Base-by-base conservation (phyloP, 2,888 invertebrate species). In the Parnassius smintheus region DNA sequence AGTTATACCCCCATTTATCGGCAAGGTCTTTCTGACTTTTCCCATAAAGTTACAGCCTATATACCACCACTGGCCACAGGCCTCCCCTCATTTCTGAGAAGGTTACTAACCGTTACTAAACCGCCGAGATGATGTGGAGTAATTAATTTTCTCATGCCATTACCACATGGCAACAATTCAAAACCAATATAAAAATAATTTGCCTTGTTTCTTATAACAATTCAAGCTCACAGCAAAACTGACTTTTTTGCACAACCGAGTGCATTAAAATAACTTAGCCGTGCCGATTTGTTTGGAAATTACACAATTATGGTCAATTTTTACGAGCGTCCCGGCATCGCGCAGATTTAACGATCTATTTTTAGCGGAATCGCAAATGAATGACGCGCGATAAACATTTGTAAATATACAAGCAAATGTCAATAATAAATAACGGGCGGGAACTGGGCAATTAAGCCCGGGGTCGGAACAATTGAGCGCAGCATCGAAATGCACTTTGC, bases 401-500 rank as follows among this genome's bases (percentile, higher is more conserved):
- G 72, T 77, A 80, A 82, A 82, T 83, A 80, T 80, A 76, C 75
- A 80, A 82, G 80, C 81, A 79, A 86, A 85, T 82, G 82, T 81
- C 85, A 85, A 87, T 86, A 86, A 88, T 88, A 87, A 87, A 88
- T 88, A 88, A 87, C 80, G 81, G 77, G 74, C 65, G 65, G 69
- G 70, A 70, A 70, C 67, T 73, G 74, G 78, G 82, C 89, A 89
- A 91, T 91, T 89, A 89, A 88, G 81, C 78, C 73, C 79, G 75
- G 85, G 84, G 85, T 82, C 82, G 82, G 81, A 78, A 86, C 86
- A 85, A 87, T 88, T 78, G 85, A 75, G 78, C 58, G 53, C 79
- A 79, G 87, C 88, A 91, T 90, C 83, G 88, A 90, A 90, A 88
- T 91, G 91, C 90, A 91, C 91, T 91, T 89, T 87, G 88, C 88